Evolutionary conservation across 2,113 vertebrate species (phyloP).

Genomic region (Apaloderma vittatum): DNA sequence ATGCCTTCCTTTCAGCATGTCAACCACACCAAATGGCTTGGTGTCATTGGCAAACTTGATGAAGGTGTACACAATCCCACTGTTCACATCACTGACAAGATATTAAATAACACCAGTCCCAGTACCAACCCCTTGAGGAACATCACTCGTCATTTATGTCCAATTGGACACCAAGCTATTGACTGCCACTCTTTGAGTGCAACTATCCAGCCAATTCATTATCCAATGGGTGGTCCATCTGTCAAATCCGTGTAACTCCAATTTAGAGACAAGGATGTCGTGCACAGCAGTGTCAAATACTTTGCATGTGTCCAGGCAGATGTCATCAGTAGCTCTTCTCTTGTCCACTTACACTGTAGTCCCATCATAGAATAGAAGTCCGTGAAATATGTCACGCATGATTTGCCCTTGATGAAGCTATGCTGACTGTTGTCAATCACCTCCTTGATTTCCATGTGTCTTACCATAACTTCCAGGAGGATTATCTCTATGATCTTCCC

Average conservation of each 20-base stretch:
- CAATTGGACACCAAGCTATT: background rate
- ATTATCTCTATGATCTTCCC: too few species aligned
- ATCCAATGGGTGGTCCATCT: background rate
- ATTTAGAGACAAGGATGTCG: background rate
- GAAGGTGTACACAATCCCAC: background rate
- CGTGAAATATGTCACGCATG: too few species aligned
- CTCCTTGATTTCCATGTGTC: too few species aligned
- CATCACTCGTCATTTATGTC: too few species aligned
- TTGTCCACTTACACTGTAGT: too few species aligned
- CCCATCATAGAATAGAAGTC: too few species aligned
- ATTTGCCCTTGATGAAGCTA: too few species aligned
- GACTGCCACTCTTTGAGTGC: background rate
- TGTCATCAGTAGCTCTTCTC: too few species aligned
- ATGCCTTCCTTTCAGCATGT: background rate
- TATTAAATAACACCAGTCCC: background rate
- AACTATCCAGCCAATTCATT: background rate
- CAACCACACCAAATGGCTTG: background rate
- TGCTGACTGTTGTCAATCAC: too few species aligned
- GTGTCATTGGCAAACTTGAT: background rate
- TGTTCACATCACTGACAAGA: background rate
- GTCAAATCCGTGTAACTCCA: background rate
- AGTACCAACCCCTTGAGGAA: background rate
- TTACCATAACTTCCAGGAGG: too few species aligned
- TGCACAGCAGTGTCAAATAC: too few species aligned
- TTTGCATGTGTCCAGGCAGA: too few species aligned